Base-by-base conservation (phyloP, 2,797 vertebrate genomes). In the Labeo calbasu region DNA sequence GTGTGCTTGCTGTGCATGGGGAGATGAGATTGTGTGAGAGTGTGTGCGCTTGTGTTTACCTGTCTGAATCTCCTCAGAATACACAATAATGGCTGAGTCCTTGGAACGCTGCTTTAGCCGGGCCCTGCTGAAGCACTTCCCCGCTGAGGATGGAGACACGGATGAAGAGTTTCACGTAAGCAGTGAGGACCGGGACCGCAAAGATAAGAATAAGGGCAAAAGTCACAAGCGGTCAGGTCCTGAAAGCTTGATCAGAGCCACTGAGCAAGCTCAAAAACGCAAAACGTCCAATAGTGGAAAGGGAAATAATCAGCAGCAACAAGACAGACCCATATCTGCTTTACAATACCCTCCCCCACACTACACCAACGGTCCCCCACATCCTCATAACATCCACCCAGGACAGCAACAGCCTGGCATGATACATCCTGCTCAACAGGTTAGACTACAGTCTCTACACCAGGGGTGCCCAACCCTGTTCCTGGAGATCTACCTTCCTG, bases 51-150 rank as follows among this genome's bases (percentile, higher is more conserved):
- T 40, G 46, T 50, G 57, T 76, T 80, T 85, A 73, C 75, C 48
- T 79, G 25, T 78, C 53, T 68, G 5, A 80, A 23, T 83, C 75
- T 76, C 77, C 70, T 13, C 91, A 99, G 98, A 99, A 65, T 99
- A 99, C 90, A 99, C 97, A 4, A 94, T 96, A 92, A 99, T 99
- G 98, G 97, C 98, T 0, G 97, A 98, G 90, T 98, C 97, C 69
- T 92, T 99, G 61, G 97, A 99, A 75, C 94, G 97, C 36, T 99
- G 98, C 90, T 99, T 99, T 88, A 97, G 95, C 92, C 96, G 98
- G 77, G 97, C 98, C 0, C 93, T 99, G 90, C 91, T 95, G 55
- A 99, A 99, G 92, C 98, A 99, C 91, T 98, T 99, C 82, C 98
- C 98, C 17, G 95, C 96, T 0, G 98, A 99, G 91, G 98, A 99